Percentiles rank a stretch among this genome's conserved stretches.
Conservation (phyloP, 1,140 invertebrate species). For the Drosophila truncata region DNA sequence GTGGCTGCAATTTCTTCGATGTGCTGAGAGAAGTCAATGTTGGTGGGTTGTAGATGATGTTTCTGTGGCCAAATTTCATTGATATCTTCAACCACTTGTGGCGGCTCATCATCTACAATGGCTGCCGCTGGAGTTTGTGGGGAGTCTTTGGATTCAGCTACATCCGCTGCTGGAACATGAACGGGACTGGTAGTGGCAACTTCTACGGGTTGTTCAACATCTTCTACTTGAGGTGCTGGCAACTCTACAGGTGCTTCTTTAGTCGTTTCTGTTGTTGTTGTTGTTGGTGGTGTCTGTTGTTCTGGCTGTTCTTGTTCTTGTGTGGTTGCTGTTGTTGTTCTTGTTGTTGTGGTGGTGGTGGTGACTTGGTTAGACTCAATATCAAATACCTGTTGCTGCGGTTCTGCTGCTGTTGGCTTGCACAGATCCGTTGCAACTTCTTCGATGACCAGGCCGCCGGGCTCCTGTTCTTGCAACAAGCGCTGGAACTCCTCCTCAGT, state of each 20-base stretch:
- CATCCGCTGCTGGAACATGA: slow-evolving; percentile 74
- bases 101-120: slow-evolving; percentile 18
- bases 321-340: slow-evolving; percentile 55
- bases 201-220: slow-evolving; percentile 79
- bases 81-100: slow-evolving; percentile 70
- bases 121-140: slow-evolving; percentile 30
- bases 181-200: slow-evolving; percentile 78
- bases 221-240: slow-evolving; percentile 84
- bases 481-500: slow-evolving; percentile 85
- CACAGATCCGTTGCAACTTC: slow-evolving; percentile 76
- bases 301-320: slow-evolving; percentile 64
- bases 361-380: slow-evolving; percentile 80
- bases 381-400: slow-evolving; percentile 85
- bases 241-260: slow-evolving; percentile 82
- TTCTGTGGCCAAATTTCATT: slow-evolving; percentile 80
- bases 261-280: slow-evolving; percentile 66
- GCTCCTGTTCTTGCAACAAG: slow-evolving; percentile 64
- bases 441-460: slow-evolving; percentile 75
- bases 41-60: slow-evolving; percentile 73
- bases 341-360: slow-evolving; percentile 61
- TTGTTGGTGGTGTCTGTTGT: slow-evolving; percentile 67
- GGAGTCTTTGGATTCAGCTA: slow-evolving; percentile 44
- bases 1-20: slow-evolving; percentile 28
- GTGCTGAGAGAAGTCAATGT: slow-evolving; percentile 83
- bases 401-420: slow-evolving; percentile 48